These are phyloP conservation scores for Microctenopoma stevenorrisi DNA, from an alignment of 2,797 vertebrate genomes.

Conservation along the genomic window DNA sequence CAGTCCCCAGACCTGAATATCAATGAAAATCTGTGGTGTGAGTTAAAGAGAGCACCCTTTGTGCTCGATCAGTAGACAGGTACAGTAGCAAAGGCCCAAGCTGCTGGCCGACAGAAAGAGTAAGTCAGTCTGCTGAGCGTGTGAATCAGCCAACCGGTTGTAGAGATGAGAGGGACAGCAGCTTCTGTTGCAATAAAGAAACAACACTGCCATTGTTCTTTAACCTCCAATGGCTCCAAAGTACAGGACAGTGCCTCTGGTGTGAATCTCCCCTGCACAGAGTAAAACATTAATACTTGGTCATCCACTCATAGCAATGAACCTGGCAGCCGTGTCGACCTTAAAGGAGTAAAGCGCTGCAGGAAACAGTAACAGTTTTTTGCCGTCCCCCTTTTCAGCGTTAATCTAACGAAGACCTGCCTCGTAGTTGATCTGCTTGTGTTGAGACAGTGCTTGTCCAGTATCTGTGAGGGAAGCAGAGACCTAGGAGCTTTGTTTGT, in stretches of 20 bases:
- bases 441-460: constrained; percentile 50
- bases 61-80: neutral
- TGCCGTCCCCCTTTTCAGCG: constrained; percentile 28
- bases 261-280: constrained; percentile 12
- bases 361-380: constrained; percentile 9
- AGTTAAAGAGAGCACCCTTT: neutral
- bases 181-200: constrained; percentile 6
- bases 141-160: neutral
- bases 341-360: constrained; percentile 15
- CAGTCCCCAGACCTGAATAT: too few relatives aligned
- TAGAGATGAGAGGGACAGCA: neutral
- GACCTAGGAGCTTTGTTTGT: constrained; percentile 34
- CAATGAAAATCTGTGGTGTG: too few relatives aligned
- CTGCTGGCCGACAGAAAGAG: constrained; percentile 8
- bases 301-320: neutral
- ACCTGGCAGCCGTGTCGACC: constrained; percentile 8
- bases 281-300: constrained; percentile 18
- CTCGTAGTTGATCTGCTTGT: constrained; percentile 24
- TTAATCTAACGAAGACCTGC: constrained; percentile 31
- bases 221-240: neutral
- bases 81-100: neutral
- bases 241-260: constrained; percentile 14
- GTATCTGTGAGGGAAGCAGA: constrained; percentile 24
- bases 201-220: constrained; percentile 11
- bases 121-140: constrained; percentile 20